Percentiles rank a stretch among this genome's conserved stretches.
These are phyloP conservation scores for Theretra japonica DNA, from an alignment of 2,888 invertebrate species.

Conservation along the genomic window DNA sequence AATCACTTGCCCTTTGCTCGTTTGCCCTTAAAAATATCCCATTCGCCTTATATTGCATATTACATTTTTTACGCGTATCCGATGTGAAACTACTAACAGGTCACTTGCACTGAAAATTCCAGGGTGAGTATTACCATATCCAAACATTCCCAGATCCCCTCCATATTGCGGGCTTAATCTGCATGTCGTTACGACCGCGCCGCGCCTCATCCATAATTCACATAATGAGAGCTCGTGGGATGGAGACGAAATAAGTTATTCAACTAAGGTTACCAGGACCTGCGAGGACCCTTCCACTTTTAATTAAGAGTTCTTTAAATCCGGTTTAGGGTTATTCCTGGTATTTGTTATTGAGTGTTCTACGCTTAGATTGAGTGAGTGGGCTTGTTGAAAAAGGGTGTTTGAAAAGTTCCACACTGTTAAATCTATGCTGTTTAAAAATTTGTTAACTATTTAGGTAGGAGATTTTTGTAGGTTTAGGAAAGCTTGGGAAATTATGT, in stretches of 20 bases:
- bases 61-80: too few relatives aligned
- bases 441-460: too few relatives aligned
- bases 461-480: too few relatives aligned
- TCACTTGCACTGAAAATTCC: neutral
- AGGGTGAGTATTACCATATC: conserved; percentile 16
- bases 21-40: too few relatives aligned
- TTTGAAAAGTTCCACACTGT: too few relatives aligned
- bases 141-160: conserved; percentile 34
- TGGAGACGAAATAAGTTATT: conserved; percentile 53
- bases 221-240: conserved; percentile 69
- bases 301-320: conserved; percentile 33
- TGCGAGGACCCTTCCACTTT: conserved; percentile 31
- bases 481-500: too few relatives aligned
- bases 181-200: conserved; percentile 76
- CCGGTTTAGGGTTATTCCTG: conserved; percentile 10
- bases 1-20: too few relatives aligned
- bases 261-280: conserved; percentile 33
- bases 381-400: neutral
- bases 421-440: too few relatives aligned
- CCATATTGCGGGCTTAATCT: conserved; percentile 74
- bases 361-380: neutral
- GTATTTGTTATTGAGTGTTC: conserved; percentile 8
- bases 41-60: too few relatives aligned
- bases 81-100: neutral
- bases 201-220: conserved; percentile 81